Conservation (phyloP, 2,113 vertebrate species). For the Mus musculus region GRCm39 chr15:62537001-62537500, state of each 20-base stretch:
- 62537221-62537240: neutral
- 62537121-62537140: neutral
- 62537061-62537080: neutral
- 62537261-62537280: neutral
- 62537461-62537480: neutral
- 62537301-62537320: neutral
- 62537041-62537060: neutral
- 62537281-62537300: neutral
- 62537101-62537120: neutral
- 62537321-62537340: neutral
- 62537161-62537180: accelerated
- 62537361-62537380: neutral
- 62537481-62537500: neutral
- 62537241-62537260: neutral
- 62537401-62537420: neutral
- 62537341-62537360: neutral
- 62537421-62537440: neutral
- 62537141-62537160: neutral
- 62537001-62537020: neutral
- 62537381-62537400: neutral
- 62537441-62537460: neutral
- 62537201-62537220: neutral
- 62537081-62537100: neutral
- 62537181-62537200: neutral
- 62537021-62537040: neutral